phyloP scores from a whole-genome alignment of 2,797 vertebrate species.

The Pyrrhura leucotis region DNA sequence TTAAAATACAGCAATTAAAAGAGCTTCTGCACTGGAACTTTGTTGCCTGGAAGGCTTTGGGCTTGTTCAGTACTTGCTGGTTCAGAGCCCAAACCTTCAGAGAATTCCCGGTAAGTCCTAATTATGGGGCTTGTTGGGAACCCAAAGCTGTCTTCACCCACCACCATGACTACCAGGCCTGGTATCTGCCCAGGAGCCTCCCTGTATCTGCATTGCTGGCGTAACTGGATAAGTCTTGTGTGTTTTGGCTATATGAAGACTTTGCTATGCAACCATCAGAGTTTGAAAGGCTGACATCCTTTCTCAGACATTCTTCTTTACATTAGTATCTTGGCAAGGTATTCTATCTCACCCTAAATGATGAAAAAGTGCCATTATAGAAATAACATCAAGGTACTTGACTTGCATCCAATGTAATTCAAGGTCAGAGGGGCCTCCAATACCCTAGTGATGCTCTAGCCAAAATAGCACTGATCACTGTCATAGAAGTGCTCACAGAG shows the following conservation, averaged over 20 bases:
- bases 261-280: neutral
- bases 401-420: neutral
- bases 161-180: neutral
- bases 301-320: neutral
- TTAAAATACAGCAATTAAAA: neutral
- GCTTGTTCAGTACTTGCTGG: neutral
- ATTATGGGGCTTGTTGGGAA: neutral
- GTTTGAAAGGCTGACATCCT: neutral
- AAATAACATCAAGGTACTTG: neutral
- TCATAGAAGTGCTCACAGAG: rapidly evolving
- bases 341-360: neutral
- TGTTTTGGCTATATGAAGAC: neutral
- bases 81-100: neutral
- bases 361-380: neutral
- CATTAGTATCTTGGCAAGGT: neutral
- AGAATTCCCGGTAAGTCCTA: neutral
- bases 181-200: neutral
- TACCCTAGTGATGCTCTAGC: neutral
- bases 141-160: neutral
- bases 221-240: rapidly evolving
- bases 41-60: neutral
- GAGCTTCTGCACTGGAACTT: neutral
- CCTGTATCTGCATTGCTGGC: neutral
- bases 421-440: neutral
- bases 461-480: neutral